Conservation (phyloP, 2,888 invertebrate species). For the Drosophila tripunctata region DNA sequence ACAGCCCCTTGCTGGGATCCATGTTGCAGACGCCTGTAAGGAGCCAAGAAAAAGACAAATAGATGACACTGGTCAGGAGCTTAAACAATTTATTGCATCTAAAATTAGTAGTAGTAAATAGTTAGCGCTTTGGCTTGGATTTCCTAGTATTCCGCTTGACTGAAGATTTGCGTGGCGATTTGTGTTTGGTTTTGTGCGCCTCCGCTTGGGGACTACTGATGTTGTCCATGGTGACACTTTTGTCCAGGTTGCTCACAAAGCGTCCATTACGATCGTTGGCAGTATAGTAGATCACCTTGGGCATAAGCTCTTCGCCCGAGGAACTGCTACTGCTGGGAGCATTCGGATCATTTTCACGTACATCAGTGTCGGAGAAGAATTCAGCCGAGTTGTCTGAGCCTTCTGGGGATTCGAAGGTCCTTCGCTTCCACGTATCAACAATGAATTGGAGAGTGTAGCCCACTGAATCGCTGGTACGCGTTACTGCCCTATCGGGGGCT, state of each 20-base stretch:
- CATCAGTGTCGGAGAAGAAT: not conserved
- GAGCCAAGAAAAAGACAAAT: not conserved
- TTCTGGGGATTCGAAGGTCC: not conserved
- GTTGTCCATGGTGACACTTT: not conserved
- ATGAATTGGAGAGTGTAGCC: conserved; percentile 60
- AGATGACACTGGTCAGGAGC: not conserved
- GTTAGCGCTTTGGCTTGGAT: conserved; percentile 19
- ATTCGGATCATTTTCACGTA: not conserved
- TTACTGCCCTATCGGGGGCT: not conserved
- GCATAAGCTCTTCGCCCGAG: conserved; percentile 56
- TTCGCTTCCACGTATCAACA: conserved; percentile 63
- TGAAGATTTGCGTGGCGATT: not conserved
- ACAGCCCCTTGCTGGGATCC: conserved; percentile 83
- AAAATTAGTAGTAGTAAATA: not conserved
- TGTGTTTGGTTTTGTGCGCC: not conserved
- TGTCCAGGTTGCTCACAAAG: conserved; percentile 59
- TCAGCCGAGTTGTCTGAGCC: not conserved
- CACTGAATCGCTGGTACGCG: not conserved
- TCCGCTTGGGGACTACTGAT: conserved; percentile 5
- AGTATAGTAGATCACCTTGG: conserved; percentile 66
- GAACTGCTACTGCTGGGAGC: conserved; percentile 10
- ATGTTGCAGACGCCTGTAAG: conserved; percentile 83
- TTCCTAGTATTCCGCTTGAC: conserved; percentile 10
- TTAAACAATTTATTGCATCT: conserved; percentile 1
- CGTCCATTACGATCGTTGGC: conserved; percentile 37